Evolutionary conservation across 2,888 invertebrate species (phyloP), one percentile per base, ranked within the genome.

Genomic region (Diplazon laetatorius): DNA sequence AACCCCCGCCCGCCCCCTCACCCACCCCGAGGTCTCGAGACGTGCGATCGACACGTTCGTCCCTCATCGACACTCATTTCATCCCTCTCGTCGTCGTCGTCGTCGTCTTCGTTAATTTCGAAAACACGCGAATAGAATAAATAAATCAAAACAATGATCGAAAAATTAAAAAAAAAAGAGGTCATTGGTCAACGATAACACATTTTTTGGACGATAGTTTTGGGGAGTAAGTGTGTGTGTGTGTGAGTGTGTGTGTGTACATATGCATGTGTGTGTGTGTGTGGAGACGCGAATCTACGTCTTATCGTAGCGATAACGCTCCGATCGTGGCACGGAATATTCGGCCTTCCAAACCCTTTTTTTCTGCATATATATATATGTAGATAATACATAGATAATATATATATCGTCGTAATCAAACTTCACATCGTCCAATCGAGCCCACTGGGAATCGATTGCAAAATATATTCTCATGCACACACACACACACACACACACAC

Each of bases 361-460:
- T n/a, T n/a, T n/a, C n/a, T n/a, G n/a, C n/a, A n/a, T n/a, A n/a
- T n/a, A n/a, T n/a, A n/a, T n/a, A n/a, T n/a, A n/a, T 8, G 44
- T 48, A 20, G 52, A 52, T 52, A 52, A 52, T 22, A 10, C 12
- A 50, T 9, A 22, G n/a, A n/a, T n/a, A n/a, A n/a, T n/a, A n/a
- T n/a, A n/a, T 22, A 30, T 52, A 30, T 52, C 52, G 52, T 14
- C n/a, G n/a, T 22, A 39, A 37, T 39, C 14, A 12, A 55, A 42
- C 18, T 55, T 55, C 16, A 9, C 18, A n/a, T 55, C 25, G 35
- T 42, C n/a, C 10, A 55, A 50, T 42, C n/a, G 22, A 55, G 52
- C 25, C n/a, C 12, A 55, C n/a, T 25, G 55, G 14, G 30, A 20
- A 55, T 68, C 66, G 66, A 68, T 68, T 52, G 52, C 52, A 14